phyloP scores from a whole-genome alignment of 64 coral and sea anemone species.

The Dendrophyllia cribrosa region DNA sequence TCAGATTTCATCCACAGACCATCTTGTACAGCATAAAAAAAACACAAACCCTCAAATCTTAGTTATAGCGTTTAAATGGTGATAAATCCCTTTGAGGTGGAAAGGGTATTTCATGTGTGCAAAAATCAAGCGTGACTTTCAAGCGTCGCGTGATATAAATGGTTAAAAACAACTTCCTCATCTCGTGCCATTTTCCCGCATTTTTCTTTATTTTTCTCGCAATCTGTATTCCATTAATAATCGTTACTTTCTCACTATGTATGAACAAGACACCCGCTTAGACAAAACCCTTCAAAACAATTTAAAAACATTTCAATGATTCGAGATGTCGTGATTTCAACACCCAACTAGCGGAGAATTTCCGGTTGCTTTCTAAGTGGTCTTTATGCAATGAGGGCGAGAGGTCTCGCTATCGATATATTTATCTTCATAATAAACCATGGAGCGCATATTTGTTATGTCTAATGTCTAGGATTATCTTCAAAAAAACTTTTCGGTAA shows the following conservation, averaged over 20 bases:
- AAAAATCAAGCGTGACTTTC: not conserved
- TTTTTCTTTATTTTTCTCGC: not conserved
- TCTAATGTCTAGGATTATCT: slow-evolving; percentile 5
- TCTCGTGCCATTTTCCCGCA: too few relatives aligned
- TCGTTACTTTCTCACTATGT: not conserved
- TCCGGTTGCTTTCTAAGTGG: slow-evolving; percentile 8
- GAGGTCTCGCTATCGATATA: not conserved
- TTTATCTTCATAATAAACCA: slow-evolving; percentile 28
- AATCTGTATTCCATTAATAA: too few relatives aligned
- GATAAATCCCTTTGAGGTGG: too few relatives aligned
- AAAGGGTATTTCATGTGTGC: not conserved
- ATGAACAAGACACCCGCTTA: not conserved
- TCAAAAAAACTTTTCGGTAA: not conserved
- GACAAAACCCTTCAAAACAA: not conserved
- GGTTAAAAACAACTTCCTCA: too few relatives aligned
- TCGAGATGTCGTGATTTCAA: not conserved
- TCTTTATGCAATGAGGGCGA: not conserved
- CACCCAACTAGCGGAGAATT: not conserved
- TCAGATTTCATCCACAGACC: too few relatives aligned
- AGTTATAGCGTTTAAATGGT: too few relatives aligned
- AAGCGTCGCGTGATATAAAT: not conserved
- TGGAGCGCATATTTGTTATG: slow-evolving; percentile 6
- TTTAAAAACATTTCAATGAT: slow-evolving; percentile 29
- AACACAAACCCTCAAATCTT: too few relatives aligned
- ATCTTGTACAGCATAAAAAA: too few relatives aligned